Conservation (phyloP, 2,113 vertebrate genomes). For the Odocoileus hemionus region DNA sequence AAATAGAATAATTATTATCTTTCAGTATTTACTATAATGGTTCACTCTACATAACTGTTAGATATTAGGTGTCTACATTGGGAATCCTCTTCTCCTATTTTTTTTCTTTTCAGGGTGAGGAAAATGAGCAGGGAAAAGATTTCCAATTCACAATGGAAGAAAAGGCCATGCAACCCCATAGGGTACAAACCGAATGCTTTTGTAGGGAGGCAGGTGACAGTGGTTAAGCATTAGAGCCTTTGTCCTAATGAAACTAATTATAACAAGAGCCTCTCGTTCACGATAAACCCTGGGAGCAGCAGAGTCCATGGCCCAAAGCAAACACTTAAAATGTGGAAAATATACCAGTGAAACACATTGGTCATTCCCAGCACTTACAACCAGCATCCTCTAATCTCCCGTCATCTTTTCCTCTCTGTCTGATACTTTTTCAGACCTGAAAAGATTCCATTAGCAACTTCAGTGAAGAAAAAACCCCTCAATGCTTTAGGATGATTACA, state of each 20-base stretch:
- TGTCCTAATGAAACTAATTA: conserved; percentile 71
- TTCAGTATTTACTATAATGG: background rate
- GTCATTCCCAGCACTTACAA: conserved; percentile 18
- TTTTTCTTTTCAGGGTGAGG: background rate
- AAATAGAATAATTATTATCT: background rate
- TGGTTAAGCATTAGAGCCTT: conserved; percentile 56
- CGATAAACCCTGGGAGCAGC: conserved; percentile 10
- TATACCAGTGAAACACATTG: background rate
- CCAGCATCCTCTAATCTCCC: conserved; percentile 59
- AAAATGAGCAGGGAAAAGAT: background rate
- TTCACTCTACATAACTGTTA: background rate
- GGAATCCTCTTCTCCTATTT: background rate
- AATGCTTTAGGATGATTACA: conserved; percentile 52
- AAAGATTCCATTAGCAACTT: conserved; percentile 68
- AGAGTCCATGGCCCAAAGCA: conserved; percentile 36
- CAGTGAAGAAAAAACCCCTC: background rate
- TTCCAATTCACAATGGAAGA: background rate
- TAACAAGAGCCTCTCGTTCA: conserved; percentile 40
- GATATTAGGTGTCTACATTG: background rate
- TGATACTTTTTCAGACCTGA: conserved; percentile 59
- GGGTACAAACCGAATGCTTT: conserved; percentile 64
- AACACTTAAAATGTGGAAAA: conserved; percentile 67
- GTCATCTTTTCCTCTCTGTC: conserved; percentile 21
- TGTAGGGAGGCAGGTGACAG: conserved; percentile 59
- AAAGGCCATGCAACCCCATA: conserved; percentile 60